Conservation (phyloP, 2,797 vertebrate species). For the Rhincodon typus region DNA sequence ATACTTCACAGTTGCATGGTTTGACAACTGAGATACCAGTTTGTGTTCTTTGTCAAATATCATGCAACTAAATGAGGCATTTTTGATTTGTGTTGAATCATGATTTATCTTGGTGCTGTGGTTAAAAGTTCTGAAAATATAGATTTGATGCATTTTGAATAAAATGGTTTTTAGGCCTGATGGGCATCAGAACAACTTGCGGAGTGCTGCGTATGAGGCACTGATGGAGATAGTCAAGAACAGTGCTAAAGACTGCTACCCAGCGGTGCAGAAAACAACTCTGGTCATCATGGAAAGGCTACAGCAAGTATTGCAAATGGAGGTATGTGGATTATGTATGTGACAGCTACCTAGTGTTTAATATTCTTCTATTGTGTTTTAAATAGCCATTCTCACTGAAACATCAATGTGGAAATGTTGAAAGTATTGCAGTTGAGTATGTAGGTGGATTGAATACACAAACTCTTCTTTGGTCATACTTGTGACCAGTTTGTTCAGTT, state of each 20-base stretch:
- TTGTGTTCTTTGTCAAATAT: neutral
- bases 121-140: neutral
- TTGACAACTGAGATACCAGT: neutral
- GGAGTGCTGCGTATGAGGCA: conserved; percentile 91
- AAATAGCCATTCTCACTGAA: neutral
- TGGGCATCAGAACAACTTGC: conserved; percentile 95
- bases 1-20: neutral
- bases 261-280: conserved; percentile 95
- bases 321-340: conserved; percentile 59
- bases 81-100: neutral
- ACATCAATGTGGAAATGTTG: neutral
- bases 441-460: neutral
- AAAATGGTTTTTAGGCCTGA: conserved; percentile 67
- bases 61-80: neutral
- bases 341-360: neutral
- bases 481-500: neutral
- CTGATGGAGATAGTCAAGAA: conserved; percentile 99
- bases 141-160: neutral
- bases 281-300: conserved; percentile 96
- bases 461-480: neutral
- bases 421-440: neutral
- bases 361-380: neutral
- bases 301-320: conserved; percentile 98
- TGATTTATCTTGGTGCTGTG: neutral
- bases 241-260: conserved; percentile 97